phyloP scores from a whole-genome alignment of 2,797 vertebrate genomes.

The Iguana delicatissima region DNA sequence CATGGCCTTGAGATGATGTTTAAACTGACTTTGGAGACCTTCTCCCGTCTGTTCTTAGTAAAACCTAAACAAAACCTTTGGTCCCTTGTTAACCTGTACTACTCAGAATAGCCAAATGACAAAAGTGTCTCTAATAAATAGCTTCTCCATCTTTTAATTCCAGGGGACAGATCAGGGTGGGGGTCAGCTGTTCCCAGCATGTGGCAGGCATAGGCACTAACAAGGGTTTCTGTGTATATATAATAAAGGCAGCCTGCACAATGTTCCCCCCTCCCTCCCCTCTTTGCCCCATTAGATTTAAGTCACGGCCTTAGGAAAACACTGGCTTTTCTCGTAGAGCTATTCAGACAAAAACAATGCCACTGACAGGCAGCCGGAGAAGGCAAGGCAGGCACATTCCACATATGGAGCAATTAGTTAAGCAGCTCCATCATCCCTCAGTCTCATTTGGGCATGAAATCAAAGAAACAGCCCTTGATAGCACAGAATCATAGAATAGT shows the following conservation, averaged over 20 bases:
- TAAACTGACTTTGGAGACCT: constrained; percentile 27
- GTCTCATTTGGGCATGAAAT: constrained; percentile 27
- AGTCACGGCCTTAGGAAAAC: constrained; percentile 50
- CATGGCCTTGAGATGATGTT: neutral
- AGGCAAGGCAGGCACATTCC: constrained; percentile 29
- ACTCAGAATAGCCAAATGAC: constrained; percentile 33
- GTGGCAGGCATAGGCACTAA: constrained; percentile 39
- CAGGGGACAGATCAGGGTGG: constrained; percentile 50
- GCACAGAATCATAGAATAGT: neutral
- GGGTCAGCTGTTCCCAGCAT: constrained; percentile 35
- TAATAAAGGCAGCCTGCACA: constrained; percentile 48
- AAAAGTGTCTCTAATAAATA: constrained; percentile 57
- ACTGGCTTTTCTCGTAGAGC: constrained; percentile 29
- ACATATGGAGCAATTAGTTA: constrained; percentile 45
- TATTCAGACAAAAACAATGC: neutral
- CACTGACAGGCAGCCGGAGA: constrained; percentile 23
- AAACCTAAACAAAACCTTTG: constrained; percentile 21
- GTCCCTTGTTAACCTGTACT: constrained; percentile 34
- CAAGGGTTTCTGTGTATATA: constrained; percentile 50
- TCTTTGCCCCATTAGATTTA: constrained; percentile 42
- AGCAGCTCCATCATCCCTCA: constrained; percentile 14
- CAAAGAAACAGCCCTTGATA: constrained; percentile 7
- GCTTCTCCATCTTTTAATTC: constrained; percentile 54
- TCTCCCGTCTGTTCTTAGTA: neutral
- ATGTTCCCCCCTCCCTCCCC: constrained; percentile 9